Evolutionary conservation across 1,140 invertebrate species (phyloP), one percentile per base, ranked within the genome.

Genomic region (Dreissena polymorpha): DNA sequence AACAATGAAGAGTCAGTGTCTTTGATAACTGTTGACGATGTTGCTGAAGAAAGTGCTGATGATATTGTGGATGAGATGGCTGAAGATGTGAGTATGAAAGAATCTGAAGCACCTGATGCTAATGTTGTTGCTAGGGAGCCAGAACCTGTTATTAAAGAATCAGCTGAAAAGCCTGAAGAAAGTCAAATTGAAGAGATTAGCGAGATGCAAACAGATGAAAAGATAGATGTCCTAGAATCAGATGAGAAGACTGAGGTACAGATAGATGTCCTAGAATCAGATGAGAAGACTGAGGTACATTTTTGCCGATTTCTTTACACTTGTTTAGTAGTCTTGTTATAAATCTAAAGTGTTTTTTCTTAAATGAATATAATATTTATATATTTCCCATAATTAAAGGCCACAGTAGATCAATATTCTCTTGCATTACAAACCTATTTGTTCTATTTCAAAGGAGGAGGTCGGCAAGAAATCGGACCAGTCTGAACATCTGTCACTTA

Each of bases 281-380:
- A 67, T 68, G 85, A 83, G 69, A 67, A 70, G 69, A 74, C 16
- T 83, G 60, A 78, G 12, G 60, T n/a, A n/a, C n/a, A n/a, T n/a
- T n/a, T n/a, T n/a, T n/a, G n/a, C n/a, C n/a, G n/a, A n/a, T n/a
- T n/a, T n/a, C n/a, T n/a, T n/a, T n/a, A n/a, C n/a, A n/a, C n/a
- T n/a, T n/a, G n/a, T n/a, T n/a, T n/a, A n/a, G n/a, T n/a, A n/a
- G n/a, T n/a, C n/a, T n/a, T n/a, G n/a, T n/a, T n/a, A n/a, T n/a
- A n/a, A n/a, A n/a, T n/a, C n/a, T n/a, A n/a, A n/a, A n/a, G n/a
- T n/a, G n/a, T n/a, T n/a, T n/a, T n/a, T n/a, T n/a, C n/a, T n/a
- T n/a, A n/a, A n/a, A n/a, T n/a, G n/a, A n/a, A n/a, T n/a, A n/a
- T n/a, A n/a, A n/a, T n/a, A n/a, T n/a, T n/a, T n/a, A n/a, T n/a